A percentile compares a stretch with the other conserved stretches of the same genome.
Evolutionary conservation across 2,113 vertebrate genomes (phyloP).

Genomic region (Chauna torquata): DNA sequence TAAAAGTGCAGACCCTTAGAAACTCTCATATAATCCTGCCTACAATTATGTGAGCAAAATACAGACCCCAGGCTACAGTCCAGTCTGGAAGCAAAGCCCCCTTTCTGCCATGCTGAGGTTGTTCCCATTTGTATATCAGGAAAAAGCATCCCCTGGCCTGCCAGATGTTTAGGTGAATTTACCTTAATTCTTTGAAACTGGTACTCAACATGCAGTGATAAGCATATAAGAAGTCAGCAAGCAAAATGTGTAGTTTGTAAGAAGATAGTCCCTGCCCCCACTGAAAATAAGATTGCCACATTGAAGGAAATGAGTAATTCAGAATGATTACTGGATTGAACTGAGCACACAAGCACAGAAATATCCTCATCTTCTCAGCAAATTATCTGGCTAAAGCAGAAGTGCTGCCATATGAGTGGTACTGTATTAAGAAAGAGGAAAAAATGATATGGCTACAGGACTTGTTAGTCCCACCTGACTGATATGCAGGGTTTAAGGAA

Average conservation of each 20-base stretch:
- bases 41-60: not conserved
- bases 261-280: not conserved
- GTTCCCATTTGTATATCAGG: not conserved
- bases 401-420: not conserved
- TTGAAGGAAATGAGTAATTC: not conserved
- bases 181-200: not conserved
- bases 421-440: not conserved
- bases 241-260: not conserved
- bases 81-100: not conserved
- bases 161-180: not conserved
- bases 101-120: not conserved
- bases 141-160: not conserved
- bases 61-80: not conserved
- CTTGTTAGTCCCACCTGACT: not conserved
- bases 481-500: not conserved
- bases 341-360: not conserved
- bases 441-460: not conserved
- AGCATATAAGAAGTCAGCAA: not conserved
- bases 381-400: not conserved
- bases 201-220: not conserved
- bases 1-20: not conserved
- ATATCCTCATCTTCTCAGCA: not conserved
- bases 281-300: not conserved
- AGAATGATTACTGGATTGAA: not conserved
- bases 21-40: not conserved